These are phyloP conservation scores for Ophiodon elongatus DNA, from an alignment of 2,113 vertebrate species.

Conservation along the genomic window DNA sequence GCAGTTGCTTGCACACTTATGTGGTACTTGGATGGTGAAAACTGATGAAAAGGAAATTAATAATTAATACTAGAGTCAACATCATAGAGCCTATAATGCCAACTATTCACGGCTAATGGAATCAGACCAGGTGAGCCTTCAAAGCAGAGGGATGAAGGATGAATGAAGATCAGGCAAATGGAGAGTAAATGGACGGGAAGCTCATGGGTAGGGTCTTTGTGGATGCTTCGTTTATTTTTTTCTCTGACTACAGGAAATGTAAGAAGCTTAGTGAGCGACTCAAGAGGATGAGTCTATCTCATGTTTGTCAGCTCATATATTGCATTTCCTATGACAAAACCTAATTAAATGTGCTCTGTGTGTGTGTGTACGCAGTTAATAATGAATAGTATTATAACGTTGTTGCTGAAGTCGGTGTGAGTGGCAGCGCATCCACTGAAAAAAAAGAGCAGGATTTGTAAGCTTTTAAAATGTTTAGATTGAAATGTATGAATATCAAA, in stretches of 20 bases:
- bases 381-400: slow-evolving; percentile 44
- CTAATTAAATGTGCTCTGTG: slow-evolving; percentile 48
- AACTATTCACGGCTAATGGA: slow-evolving; percentile 51
- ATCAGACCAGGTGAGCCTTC: slow-evolving; percentile 62
- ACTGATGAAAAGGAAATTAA: slow-evolving; percentile 33
- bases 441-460: slow-evolving; percentile 23
- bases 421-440: slow-evolving; percentile 34
- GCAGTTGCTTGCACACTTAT: slow-evolving; percentile 36
- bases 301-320: slow-evolving; percentile 50
- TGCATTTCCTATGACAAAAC: slow-evolving; percentile 52
- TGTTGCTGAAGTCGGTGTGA: slow-evolving; percentile 32
- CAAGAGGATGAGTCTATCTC: slow-evolving; percentile 39
- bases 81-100: slow-evolving; percentile 35
- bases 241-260: slow-evolving; percentile 49
- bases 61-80: slow-evolving; percentile 50
- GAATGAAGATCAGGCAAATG: slow-evolving; percentile 11
- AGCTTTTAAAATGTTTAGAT: slow-evolving; percentile 13
- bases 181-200: slow-evolving; percentile 31
- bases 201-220: slow-evolving; percentile 16
- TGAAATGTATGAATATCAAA: neutral
- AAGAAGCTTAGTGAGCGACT: slow-evolving; percentile 61
- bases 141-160: slow-evolving; percentile 52
- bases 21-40: slow-evolving; percentile 17
- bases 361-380: slow-evolving; percentile 43
- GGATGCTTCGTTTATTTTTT: slow-evolving; percentile 34